Evolutionary conservation across 2,888 invertebrate genomes (phyloP).

Genomic region (Papilio protenor): DNA sequence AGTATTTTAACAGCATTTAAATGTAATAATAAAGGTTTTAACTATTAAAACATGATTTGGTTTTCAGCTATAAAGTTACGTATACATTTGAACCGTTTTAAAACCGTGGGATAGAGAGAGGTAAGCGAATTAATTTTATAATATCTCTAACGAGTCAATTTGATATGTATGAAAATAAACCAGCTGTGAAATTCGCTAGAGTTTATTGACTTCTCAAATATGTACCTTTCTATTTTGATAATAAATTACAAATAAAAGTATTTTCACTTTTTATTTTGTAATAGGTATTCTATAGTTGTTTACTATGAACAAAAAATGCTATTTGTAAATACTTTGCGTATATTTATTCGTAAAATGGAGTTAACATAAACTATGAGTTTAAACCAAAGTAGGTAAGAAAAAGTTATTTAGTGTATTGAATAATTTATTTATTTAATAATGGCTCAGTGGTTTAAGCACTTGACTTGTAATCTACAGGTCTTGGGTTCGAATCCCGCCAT

Average conservation of each 20-base stretch:
- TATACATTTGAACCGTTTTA: slow-evolving; percentile 4
- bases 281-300: neutral
- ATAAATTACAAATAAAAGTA: slow-evolving; percentile 9
- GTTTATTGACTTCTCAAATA: slow-evolving; percentile 52
- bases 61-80: neutral
- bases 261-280: slow-evolving; percentile 15
- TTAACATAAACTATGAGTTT: no score
- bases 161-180: slow-evolving; percentile 2
- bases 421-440: no score
- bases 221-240: slow-evolving; percentile 47
- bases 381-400: no score
- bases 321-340: no score
- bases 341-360: no score
- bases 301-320: neutral
- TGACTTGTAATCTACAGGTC: no score
- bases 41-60: neutral
- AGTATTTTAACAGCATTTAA: no score
- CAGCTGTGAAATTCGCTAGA: slow-evolving; percentile 19
- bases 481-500: no score
- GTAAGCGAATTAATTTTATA: slow-evolving; percentile 1
- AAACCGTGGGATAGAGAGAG: slow-evolving; percentile 18
- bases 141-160: neutral
- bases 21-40: neutral
- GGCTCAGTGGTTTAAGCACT: no score
- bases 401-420: no score